These are phyloP conservation scores for Hipposideros larvatus DNA, from an alignment of 2,797 vertebrate species.

Conservation along the genomic window DNA sequence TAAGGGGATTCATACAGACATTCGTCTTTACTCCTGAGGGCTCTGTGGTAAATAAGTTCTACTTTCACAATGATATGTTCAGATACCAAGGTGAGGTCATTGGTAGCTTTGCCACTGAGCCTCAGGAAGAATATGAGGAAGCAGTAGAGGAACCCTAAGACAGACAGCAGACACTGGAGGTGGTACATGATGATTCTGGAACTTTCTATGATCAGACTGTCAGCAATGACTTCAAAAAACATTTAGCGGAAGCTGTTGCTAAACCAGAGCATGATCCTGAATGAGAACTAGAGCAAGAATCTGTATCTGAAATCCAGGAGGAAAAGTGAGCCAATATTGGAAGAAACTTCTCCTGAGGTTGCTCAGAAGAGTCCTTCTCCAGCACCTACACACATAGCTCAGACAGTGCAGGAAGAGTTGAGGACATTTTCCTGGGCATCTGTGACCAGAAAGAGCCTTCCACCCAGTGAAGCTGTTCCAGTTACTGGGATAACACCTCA, in stretches of 20 bases:
- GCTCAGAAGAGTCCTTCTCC: slow-evolving; percentile 91
- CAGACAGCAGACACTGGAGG: slow-evolving; percentile 95
- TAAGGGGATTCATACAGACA: slow-evolving; percentile 98
- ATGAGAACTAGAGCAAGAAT: slow-evolving; percentile 93
- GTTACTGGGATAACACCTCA: slow-evolving; percentile 96
- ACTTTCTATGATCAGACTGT: slow-evolving; percentile 88
- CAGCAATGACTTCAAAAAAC: slow-evolving; percentile 93
- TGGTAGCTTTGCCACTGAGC: slow-evolving; percentile 96
- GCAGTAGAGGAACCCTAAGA: slow-evolving; percentile 97
- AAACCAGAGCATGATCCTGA: slow-evolving; percentile 91
- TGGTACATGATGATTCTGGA: slow-evolving; percentile 88
- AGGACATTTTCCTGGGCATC: slow-evolving; percentile 97
- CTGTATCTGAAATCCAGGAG: slow-evolving; percentile 88
- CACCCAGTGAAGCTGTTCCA: slow-evolving; percentile 95
- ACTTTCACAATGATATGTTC: slow-evolving; percentile 98
- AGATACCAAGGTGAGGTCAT: slow-evolving; percentile 99
- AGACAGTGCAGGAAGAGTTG: slow-evolving; percentile 93
- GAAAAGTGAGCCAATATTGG: slow-evolving; percentile 90
- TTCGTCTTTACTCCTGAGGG: slow-evolving; percentile 98
- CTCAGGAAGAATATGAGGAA: slow-evolving; percentile 97
- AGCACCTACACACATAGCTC: slow-evolving; percentile 91
- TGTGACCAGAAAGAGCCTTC: slow-evolving; percentile 98
- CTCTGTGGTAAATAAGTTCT: slow-evolving; percentile 98
- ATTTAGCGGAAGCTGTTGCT: slow-evolving; percentile 91
- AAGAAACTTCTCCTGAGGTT: slow-evolving; percentile 90